Base-by-base conservation (phyloP, 2,888 invertebrate genomes). In the Penaeus monodon region DNA sequence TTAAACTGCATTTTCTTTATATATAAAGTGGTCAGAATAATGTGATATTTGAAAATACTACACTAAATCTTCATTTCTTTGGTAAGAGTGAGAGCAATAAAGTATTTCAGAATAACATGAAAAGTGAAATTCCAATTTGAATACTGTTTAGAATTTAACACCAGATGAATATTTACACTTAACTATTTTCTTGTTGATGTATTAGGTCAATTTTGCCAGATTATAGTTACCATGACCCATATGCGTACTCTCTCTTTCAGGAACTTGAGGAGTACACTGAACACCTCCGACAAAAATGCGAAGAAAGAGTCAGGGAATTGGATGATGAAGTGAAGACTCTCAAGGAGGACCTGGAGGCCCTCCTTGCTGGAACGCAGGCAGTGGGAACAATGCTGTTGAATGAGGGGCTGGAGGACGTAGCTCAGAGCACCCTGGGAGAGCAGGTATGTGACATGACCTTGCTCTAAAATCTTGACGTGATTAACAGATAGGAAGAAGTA, bases 201-300 rank as follows among this genome's bases (percentile, higher is more conserved):
- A 49, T 14, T 12, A 49, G 49, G 14, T 12, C 1, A 49, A 0
- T 12, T 49, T 49, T 57, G 3, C 57, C 17, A 17, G 57, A 17
- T 57, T 2, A 57, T 1, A 57, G 57, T 57, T 57, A 57, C 10
- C 10, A 57, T 20, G 38, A 22, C 66, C 24, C 17, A 57, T 57
- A 17, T 20, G 14, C 57, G 14, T n/a, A 10, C 44, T 74, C 17
- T 65, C 38, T 38, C 49, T 44, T 65, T 7, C 82, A 92, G 92
- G 92, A 92, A 90, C 92, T 93, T 91, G 92, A 92, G 90, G 92
- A 91, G 84, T 92, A 92, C 88, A 91, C 92, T 88, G 92, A 92
- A 63, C 92, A 92, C 86, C 91, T 93, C 81, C 91, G 92, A 85
- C 91, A 92, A 81, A 89, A 92, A 81, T 92, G 92, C 33, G 92